phyloP scores from a whole-genome alignment of 2,113 vertebrate genomes.

The Plecturocebus donacophilus region DNA sequence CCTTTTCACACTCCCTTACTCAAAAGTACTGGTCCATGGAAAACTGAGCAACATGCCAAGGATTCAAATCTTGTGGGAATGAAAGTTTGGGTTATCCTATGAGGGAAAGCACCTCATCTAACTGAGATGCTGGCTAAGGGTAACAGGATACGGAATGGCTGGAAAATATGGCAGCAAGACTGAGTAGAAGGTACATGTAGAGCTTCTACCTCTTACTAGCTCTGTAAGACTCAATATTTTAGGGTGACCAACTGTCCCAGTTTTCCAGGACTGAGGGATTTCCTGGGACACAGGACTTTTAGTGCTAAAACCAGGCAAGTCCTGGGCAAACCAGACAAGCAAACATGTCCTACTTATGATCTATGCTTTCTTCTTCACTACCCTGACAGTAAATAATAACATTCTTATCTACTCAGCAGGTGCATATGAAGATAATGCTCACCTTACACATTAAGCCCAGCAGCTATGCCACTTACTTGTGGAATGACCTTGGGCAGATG shows the following conservation, averaged over 20 bases:
- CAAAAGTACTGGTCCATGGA: not conserved
- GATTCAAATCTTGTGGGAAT: not conserved
- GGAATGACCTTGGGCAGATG: not conserved
- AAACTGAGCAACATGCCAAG: not conserved
- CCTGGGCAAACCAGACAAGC: not conserved
- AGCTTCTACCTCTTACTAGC: not conserved
- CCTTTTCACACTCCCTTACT: not conserved
- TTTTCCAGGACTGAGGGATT: not conserved
- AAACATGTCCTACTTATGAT: not conserved
- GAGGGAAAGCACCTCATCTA: not conserved
- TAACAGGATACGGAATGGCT: not conserved
- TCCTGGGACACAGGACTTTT: not conserved
- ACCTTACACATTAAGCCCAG: not conserved
- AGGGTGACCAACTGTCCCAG: not conserved
- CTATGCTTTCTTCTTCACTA: not conserved
- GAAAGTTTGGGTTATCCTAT: not conserved
- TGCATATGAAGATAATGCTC: not conserved
- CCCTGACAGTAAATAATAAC: not conserved
- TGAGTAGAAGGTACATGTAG: not conserved
- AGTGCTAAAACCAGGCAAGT: not conserved
- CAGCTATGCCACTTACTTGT: not conserved
- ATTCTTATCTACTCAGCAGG: not conserved
- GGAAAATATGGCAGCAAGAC: not conserved
- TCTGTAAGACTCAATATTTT: not conserved
- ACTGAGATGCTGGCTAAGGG: not conserved